These are phyloP conservation scores for Philaethria dido DNA, from an alignment of 2,888 invertebrate species.

Conservation along the genomic window DNA sequence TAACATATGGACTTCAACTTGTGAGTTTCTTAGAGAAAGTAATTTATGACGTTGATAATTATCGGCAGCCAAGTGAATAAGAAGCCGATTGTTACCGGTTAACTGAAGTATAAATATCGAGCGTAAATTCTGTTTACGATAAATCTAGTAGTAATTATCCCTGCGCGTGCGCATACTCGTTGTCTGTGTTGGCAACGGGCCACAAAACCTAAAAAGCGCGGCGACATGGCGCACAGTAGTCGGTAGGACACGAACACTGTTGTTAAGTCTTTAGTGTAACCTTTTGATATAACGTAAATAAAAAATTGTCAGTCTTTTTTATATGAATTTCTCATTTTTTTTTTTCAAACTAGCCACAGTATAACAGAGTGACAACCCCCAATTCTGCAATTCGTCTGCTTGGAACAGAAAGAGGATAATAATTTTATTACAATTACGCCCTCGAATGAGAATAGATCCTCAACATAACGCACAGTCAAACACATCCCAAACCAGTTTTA, in stretches of 20 bases:
- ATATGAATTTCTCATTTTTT: too few species aligned
- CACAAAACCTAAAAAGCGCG: conserved; percentile 54
- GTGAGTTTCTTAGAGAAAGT: conserved; percentile 13
- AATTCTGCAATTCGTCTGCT: too few species aligned
- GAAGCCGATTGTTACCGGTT: conserved; percentile 23
- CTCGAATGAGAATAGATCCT: too few species aligned
- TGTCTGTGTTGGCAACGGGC: conserved; percentile 52
- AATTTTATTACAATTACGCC: too few species aligned
- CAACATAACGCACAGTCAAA: too few species aligned
- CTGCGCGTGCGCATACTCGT: conserved; percentile 36
- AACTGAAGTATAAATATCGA: conserved; percentile 33
- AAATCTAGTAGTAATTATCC: conserved; percentile 41
- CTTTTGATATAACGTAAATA: not conserved
- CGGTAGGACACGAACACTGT: conserved; percentile 53
- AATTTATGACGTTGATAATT: conserved; percentile 14
- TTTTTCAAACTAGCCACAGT: too few species aligned
- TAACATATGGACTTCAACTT: conserved; percentile 38
- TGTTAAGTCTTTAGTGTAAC: conserved; percentile 24
- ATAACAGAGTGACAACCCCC: too few species aligned
- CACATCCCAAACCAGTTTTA: too few species aligned
- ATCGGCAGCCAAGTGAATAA: conserved; percentile 1
- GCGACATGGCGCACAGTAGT: conserved; percentile 61
- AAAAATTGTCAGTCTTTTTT: not conserved
- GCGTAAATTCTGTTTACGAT: conserved; percentile 43
- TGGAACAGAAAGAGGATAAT: too few species aligned